Evolutionary conservation across 1,140 invertebrate genomes (phyloP), one percentile per base, ranked within the genome.

Genomic region (Delia radicum): DNA sequence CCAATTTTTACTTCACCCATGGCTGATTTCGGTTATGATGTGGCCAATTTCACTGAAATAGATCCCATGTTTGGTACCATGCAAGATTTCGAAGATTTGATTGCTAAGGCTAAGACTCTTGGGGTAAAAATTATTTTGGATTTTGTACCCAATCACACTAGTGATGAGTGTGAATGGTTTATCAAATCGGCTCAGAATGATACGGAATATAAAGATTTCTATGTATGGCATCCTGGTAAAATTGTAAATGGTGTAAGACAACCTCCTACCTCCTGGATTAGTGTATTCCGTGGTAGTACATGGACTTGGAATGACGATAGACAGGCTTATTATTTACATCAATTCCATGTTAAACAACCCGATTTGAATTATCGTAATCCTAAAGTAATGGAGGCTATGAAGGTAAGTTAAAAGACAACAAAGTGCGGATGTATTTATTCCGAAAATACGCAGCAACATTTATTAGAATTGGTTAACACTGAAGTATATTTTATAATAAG

Each of bases 91-190:
- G 89, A 93, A 31, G 81, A 86, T 0, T 83, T 96, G 28, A 76
- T 93, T 1, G 84, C 85, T 15, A 87, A 88, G 75, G 91, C 91
- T 7, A 90, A 92, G 62, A 75, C 81, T 28, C 55, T 86, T 76
- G 81, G 80, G 61, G 88, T 96, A 21, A 94, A 93, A 85, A 85
- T 96, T 13, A 89, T 97, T 48, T 82, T 96, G 83, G 95, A 97
- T 83, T 92, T 96, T 80, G 92, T 96, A 21, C 94, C 94, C 3
- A 96, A 96, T 85, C 94, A 96, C 81, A 89, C 91, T 8, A 93
- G 91, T 79, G 90, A 92, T 78, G 88, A 92, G 79, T 92, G 92
- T 81, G 87, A 89, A 27, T 94, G 93, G 93, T 94, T 94, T 79
- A 78, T 88, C 48, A 87, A 90, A 62, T 92, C 92, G 31, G 81